phyloP scores from a whole-genome alignment of 2,888 invertebrate species.

The Sphaerophoria taeniata region DNA sequence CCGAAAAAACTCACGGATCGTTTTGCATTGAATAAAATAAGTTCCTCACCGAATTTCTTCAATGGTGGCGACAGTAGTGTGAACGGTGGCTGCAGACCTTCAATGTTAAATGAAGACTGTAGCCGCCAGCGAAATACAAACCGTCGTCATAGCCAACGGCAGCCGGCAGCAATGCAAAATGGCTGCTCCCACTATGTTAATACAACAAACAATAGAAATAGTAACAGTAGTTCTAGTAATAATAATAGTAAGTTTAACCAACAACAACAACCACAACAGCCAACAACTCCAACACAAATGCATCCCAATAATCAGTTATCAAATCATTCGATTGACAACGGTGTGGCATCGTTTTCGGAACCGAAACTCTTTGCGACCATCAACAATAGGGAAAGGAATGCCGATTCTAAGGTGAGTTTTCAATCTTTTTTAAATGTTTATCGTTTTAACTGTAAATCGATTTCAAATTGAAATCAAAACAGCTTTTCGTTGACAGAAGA shows the following conservation, averaged over 20 bases:
- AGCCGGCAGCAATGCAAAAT: constrained; percentile 58
- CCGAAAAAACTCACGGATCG: constrained; percentile 76
- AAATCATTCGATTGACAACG: constrained; percentile 66
- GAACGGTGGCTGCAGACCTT: constrained; percentile 60
- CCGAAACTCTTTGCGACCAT: constrained; percentile 43
- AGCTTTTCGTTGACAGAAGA: too few species aligned
- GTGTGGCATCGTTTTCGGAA: constrained; percentile 58
- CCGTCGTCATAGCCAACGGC: constrained; percentile 62
- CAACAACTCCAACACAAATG: constrained; percentile 40
- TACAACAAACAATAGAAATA: constrained; percentile 71
- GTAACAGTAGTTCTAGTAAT: constrained; percentile 68
- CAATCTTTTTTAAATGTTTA: not conserved
- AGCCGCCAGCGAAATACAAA: constrained; percentile 69
- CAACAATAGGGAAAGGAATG: constrained; percentile 32
- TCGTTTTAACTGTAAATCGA: too few species aligned
- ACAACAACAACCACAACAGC: constrained; percentile 44
- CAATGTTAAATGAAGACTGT: constrained; percentile 51
- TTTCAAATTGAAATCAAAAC: too few species aligned
- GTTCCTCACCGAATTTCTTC: constrained; percentile 79
- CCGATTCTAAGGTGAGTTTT: constrained; percentile 49
- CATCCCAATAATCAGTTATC: constrained; percentile 63
- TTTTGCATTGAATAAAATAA: constrained; percentile 78
- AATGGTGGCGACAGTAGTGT: constrained; percentile 63
- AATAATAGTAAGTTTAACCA: constrained; percentile 65
- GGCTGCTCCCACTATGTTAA: constrained; percentile 71